These are phyloP conservation scores for Pentalonia nigronervosa DNA, from an alignment of 1,140 invertebrate genomes.

Conservation along the genomic window DNA sequence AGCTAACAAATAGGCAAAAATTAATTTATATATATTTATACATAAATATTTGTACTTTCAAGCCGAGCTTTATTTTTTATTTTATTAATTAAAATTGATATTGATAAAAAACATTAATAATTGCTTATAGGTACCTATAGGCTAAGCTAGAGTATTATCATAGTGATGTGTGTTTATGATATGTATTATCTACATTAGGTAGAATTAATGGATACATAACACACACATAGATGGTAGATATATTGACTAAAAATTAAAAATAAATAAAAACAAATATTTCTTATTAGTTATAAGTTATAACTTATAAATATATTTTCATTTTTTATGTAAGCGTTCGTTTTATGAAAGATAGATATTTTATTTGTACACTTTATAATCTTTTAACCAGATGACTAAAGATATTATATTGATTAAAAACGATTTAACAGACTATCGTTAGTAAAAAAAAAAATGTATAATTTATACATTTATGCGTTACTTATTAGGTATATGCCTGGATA, in stretches of 20 bases:
- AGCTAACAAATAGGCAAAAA: too few species aligned
- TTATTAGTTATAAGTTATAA: too few species aligned
- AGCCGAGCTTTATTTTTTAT: background rate
- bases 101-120: conserved; percentile 1
- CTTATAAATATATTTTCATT: background rate
- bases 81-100: background rate
- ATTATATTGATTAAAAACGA: background rate
- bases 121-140: background rate
- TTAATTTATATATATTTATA: too few species aligned
- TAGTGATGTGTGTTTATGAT: background rate
- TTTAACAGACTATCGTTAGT: background rate
- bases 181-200: background rate
- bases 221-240: background rate
- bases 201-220: background rate
- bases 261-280: too few species aligned
- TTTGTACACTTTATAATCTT: background rate
- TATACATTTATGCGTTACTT: background rate
- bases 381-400: background rate
- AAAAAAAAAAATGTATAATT: background rate
- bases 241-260: background rate
- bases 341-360: background rate
- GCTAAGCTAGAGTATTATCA: background rate
- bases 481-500: background rate
- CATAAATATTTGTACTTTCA: background rate
- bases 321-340: background rate